Evolutionary conservation across 1,140 invertebrate genomes (phyloP), one percentile per base, ranked within the genome.

Genomic region (Chionoecetes opilio): DNA sequence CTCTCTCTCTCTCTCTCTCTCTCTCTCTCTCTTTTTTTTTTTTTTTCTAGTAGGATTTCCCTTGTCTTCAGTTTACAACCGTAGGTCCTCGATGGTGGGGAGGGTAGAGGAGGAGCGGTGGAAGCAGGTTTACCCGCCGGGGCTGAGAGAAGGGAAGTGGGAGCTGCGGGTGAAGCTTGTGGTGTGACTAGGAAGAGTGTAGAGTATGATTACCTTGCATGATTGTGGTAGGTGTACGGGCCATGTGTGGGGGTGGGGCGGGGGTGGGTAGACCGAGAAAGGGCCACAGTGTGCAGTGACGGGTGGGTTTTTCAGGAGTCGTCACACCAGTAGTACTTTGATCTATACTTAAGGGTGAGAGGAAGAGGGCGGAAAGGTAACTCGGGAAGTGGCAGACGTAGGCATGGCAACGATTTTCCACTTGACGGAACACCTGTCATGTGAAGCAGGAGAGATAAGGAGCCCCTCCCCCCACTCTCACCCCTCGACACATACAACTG

Each of bases 401-500:
- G 38, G 46, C 41, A 63, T 63, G 89, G 29, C 34, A 46, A 63
- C 89, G 46, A 63, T 38, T 91, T 38, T 63, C 46, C 89, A 63
- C 41, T 46, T 63, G 89, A 31, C 89, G 63, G 32, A 92, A 82
- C 63, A 82, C 63, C 41, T 82, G 90, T 82, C 90, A 46, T 9
- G 53, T 92, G 53, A 82, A 92, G 90, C n/a, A 53, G 90, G 63
- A 32, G 31, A 34, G 63, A 38, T 87, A 87, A 87, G 63, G 90
- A 92, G 90, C 35, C 11, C 17, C 11, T 90, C 46, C 32, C 37
- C 37, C 38, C 35, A 21, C 88, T 34, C 88, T 41, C 88, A 38
- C 88, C 75, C 82, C 38, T 31, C 82, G 84, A 41, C 92, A 93
- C 92, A 93, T 93, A 93, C 82, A 93, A 29, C 35, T 17, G 84